Conservation (phyloP, 2,113 vertebrate species). For the Nannobrachium achirus region DNA sequence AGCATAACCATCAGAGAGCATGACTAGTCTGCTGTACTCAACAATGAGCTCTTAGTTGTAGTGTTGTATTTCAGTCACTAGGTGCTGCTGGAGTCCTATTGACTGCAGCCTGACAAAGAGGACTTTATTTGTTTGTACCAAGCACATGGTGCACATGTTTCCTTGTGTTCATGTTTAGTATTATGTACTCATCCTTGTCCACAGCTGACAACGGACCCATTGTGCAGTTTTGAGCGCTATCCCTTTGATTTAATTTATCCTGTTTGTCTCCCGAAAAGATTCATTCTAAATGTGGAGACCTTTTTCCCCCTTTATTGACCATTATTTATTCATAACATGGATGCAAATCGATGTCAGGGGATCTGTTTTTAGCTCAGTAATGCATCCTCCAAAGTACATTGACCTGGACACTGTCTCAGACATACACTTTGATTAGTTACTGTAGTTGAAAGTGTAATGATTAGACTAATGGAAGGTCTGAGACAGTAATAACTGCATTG, state of each 20-base stretch:
- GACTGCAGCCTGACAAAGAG: neutral
- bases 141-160: neutral
- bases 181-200: neutral
- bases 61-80: constrained; percentile 42
- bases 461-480: constrained; percentile 52
- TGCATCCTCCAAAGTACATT: constrained; percentile 66
- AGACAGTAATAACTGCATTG: constrained; percentile 1
- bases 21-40: neutral
- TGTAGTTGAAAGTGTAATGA: constrained; percentile 26
- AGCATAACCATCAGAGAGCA: neutral
- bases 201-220: neutral
- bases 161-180: neutral
- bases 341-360: constrained; percentile 40
- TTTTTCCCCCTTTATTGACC: constrained; percentile 6
- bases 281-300: constrained; percentile 1
- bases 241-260: neutral
- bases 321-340: constrained; percentile 54
- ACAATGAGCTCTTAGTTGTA: constrained; percentile 15
- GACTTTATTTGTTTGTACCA: neutral
- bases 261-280: neutral
- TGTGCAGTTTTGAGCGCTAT: neutral
- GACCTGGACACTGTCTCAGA: constrained; percentile 32
- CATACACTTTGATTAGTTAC: constrained; percentile 49
- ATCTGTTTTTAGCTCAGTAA: constrained; percentile 66
- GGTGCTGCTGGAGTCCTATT: constrained; percentile 43